These are phyloP conservation scores for Pangasianodon hypophthalmus DNA, from an alignment of 2,113 vertebrate species.

Conservation along the genomic window DNA sequence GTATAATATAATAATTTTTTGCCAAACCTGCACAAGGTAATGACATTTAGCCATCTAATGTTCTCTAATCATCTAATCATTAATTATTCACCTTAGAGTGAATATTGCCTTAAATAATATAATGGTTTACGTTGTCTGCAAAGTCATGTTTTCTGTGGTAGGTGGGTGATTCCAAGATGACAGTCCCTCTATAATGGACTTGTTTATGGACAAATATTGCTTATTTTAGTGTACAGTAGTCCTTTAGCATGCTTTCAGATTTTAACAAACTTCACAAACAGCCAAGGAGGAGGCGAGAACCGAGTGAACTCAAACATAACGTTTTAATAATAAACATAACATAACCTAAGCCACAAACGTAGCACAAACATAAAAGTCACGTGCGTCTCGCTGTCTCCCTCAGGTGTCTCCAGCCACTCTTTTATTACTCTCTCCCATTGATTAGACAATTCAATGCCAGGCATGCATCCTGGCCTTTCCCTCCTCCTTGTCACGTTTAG, in stretches of 20 bases:
- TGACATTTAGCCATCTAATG: neutral
- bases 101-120: neutral
- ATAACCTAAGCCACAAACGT: too few species aligned
- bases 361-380: too few species aligned
- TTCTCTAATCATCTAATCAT: neutral
- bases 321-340: too few species aligned
- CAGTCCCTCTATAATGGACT: neutral
- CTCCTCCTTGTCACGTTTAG: neutral
- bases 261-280: too few species aligned
- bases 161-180: neutral
- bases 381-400: too few species aligned
- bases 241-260: neutral
- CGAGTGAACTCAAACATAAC: too few species aligned
- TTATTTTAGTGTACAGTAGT: neutral
- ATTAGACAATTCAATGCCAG: too few species aligned
- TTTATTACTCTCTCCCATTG: too few species aligned
- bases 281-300: too few species aligned
- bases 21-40: neutral
- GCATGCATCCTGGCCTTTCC: too few species aligned
- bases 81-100: neutral
- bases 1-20: neutral
- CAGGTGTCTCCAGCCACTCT: too few species aligned
- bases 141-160: neutral
- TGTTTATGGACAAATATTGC: neutral
- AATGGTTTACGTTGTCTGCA: neutral